Conservation (phyloP, 2,888 invertebrate species). For the Megaustenia siamemsis region DNA sequence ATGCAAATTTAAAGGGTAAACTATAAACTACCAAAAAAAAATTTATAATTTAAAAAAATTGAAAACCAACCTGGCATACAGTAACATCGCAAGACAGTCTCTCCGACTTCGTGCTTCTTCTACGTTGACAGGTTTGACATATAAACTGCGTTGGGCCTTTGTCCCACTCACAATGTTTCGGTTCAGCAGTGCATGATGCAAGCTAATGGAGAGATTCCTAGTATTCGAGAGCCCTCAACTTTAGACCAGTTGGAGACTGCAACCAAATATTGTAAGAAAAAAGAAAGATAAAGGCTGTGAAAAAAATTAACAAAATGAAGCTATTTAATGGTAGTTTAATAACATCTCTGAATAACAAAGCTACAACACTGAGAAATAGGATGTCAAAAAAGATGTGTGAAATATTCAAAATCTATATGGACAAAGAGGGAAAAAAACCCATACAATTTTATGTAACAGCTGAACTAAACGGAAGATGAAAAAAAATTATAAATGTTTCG, state of each 20-base stretch:
- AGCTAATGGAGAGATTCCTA: conserved; percentile 63
- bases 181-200: conserved; percentile 69
- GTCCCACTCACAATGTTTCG: conserved; percentile 70
- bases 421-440: too few relatives aligned
- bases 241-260: conserved; percentile 51
- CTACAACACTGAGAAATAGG: too few relatives aligned
- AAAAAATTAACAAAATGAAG: too few relatives aligned
- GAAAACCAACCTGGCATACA: conserved; percentile 69
- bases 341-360: too few relatives aligned
- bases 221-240: conserved; percentile 57
- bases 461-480: too few relatives aligned
- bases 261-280: conserved; percentile 3
- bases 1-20: not conserved
- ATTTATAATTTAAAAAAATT: not conserved
- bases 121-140: conserved; percentile 71
- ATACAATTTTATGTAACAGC: too few relatives aligned
- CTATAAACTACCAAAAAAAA: not conserved
- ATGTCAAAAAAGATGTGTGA: too few relatives aligned
- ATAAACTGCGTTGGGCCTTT: conserved; percentile 67
- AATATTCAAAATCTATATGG: too few relatives aligned
- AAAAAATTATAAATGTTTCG: too few relatives aligned
- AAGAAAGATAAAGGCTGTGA: not conserved
- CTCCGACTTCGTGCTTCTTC: conserved; percentile 67
- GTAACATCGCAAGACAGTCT: conserved; percentile 74
- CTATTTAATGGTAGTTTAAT: too few relatives aligned